A percentile compares a stretch with the other conserved stretches of the same genome.
Conservation (phyloP, 2,113 vertebrate genomes). For the Gopherus evgoodei region DNA sequence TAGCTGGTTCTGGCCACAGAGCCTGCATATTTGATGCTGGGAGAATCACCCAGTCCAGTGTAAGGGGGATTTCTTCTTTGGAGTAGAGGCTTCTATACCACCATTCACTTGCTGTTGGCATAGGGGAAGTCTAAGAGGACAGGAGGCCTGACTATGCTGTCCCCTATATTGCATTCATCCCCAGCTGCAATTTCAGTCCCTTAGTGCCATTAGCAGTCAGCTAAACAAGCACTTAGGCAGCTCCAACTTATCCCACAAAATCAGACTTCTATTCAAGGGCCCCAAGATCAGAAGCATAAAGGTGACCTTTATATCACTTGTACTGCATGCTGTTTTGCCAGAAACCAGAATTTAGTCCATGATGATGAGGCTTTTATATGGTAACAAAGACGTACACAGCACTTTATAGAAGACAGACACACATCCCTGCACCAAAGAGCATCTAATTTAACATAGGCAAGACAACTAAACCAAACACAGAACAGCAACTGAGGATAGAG, state of each 20-base stretch:
- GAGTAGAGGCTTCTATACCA: background rate
- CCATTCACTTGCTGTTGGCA: background rate
- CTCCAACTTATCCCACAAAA: background rate
- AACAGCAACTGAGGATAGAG: background rate
- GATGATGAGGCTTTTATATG: background rate
- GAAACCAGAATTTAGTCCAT: background rate
- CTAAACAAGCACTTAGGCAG: background rate
- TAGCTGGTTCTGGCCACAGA: accelerated
- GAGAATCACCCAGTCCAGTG: background rate
- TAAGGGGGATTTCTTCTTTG: background rate
- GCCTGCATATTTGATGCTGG: background rate
- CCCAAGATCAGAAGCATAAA: background rate
- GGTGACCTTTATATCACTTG: background rate
- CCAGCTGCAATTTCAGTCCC: background rate
- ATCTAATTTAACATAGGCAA: background rate
- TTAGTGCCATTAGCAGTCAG: background rate
- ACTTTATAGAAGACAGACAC: background rate
- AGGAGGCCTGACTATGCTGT: background rate
- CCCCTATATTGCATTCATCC: background rate
- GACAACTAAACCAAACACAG: background rate
- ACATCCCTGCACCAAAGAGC: background rate
- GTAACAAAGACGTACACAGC: background rate
- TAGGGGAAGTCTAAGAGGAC: background rate
- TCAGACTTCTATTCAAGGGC: background rate
- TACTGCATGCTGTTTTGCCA: background rate